phyloP scores from a whole-genome alignment of 53 echinoderm and acorn worm species.

The Hippasteria phrygiana region DNA sequence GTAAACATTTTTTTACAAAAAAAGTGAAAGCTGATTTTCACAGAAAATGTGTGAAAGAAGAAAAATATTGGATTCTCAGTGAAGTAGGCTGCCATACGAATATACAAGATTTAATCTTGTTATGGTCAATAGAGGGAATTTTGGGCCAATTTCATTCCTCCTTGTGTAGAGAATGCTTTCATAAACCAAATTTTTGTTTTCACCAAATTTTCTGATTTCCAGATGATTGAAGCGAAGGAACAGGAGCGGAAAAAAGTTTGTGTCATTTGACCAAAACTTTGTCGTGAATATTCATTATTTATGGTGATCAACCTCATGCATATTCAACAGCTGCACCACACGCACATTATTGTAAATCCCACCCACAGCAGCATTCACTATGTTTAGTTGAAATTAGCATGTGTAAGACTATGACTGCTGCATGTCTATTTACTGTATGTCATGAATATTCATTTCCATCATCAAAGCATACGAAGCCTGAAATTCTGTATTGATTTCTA shows the following conservation, averaged over 20 bases:
- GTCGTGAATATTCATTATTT: constrained; percentile 35
- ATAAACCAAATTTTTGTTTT: background rate
- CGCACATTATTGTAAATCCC: background rate
- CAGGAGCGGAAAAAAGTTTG: constrained; percentile 53
- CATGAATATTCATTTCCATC: no score
- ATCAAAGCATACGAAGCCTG: no score
- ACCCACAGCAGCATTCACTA: constrained; percentile 2
- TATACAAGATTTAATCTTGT: no score
- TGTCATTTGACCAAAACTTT: background rate
- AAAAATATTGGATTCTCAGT: no score
- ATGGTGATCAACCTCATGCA: constrained; percentile 9
- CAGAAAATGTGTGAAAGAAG: no score
- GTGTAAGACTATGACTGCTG: background rate
- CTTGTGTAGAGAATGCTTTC: no score
- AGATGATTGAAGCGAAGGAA: constrained; percentile 50
- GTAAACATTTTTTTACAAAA: no score
- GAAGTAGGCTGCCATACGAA: no score
- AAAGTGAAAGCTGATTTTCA: no score
- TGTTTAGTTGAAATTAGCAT: background rate
- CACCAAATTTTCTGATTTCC: constrained; percentile 11
- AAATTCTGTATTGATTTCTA: no score
- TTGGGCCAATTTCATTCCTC: no score
- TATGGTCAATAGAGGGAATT: no score
- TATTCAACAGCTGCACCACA: constrained; percentile 40
- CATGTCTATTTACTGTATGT: background rate